Base-by-base conservation (phyloP, 92 coral and sea anemone species). In the Metridium senile region DNA sequence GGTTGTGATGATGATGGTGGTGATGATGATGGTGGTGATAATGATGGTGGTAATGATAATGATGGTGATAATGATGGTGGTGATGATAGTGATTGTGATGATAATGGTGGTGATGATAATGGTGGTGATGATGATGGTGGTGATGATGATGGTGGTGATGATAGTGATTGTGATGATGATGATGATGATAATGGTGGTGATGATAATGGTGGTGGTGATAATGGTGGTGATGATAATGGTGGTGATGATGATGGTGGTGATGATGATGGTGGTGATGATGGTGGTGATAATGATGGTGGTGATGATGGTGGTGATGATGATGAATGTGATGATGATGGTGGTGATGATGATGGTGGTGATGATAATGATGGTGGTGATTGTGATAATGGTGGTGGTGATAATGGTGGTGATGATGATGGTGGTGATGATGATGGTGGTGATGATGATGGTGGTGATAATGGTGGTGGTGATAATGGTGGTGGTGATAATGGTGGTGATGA, bases 401-500 rank as follows among this genome's bases (percentile, higher is more conserved):
- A 45, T 57, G 22, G 3, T 1, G 33, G 68, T 46, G 0, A 13
- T 70, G 79, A 49, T 57, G 61, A 32, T 54, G 70, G 47, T 74
- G 61, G 0, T n/a, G n/a, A n/a, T 71, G 76, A 61, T 49, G 23
- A 19, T 46, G 76, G 63, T 49, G 31, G 19, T 26, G 69, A 49
- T 74, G 39, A 22, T 57, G 68, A 66, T 57, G 61, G 22, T 74
- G 68, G 68, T 74, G 20, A 32, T 57, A 43, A 28, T 57, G 61
- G 23, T 74, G 78, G 47, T 57, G 32, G 23, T 74, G 78, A 45
- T 57, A 9, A 25, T 74, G 43, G 70, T 47, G 26, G 11, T 74
- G 78, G 47, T 74, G 32, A 7, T 74, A 65, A 65, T 57, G 33
- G 23, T 56, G 78, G 28, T 74, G 22, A 32, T 56, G 68, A 49